Conservation (phyloP, 2,888 invertebrate genomes). For the Limnephilus marmoratus region DNA sequence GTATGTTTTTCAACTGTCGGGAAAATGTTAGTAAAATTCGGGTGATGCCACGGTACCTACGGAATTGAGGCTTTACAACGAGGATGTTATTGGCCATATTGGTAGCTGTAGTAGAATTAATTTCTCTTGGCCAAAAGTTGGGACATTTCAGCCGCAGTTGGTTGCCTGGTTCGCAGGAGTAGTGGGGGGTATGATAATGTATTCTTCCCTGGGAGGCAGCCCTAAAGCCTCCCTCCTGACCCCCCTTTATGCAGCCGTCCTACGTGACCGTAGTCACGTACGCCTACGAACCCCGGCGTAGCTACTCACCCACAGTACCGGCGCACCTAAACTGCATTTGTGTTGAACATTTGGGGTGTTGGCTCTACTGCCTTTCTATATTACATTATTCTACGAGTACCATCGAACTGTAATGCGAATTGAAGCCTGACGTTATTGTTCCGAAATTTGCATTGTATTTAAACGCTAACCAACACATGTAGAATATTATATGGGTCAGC, state of each 20-base stretch:
- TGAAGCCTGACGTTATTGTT: background rate
- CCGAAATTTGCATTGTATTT: no score
- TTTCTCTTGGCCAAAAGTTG: background rate
- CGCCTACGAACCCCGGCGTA: slow-evolving; percentile 62
- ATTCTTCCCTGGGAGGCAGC: background rate
- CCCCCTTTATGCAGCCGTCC: slow-evolving; percentile 62
- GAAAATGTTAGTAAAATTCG: no score
- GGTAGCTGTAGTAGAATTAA: background rate
- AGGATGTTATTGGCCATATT: no score
- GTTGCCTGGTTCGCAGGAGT: background rate
- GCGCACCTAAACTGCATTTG: slow-evolving; percentile 33
- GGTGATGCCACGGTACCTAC: no score
- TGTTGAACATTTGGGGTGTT: no score
- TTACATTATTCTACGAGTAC: no score
- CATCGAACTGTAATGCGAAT: background rate
- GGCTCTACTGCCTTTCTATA: no score
- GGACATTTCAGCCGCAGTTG: background rate
- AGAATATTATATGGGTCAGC: no score
- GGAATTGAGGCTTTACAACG: no score
- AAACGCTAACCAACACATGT: no score
- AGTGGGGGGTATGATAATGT: background rate
- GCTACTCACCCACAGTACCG: background rate
- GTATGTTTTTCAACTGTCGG: no score
- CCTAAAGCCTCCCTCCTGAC: slow-evolving; percentile 66
- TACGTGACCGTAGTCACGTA: slow-evolving; percentile 73